These are phyloP conservation scores for Drosophila kikkawai DNA, from an alignment of 1,140 invertebrate species.

Conservation along the genomic window DNA sequence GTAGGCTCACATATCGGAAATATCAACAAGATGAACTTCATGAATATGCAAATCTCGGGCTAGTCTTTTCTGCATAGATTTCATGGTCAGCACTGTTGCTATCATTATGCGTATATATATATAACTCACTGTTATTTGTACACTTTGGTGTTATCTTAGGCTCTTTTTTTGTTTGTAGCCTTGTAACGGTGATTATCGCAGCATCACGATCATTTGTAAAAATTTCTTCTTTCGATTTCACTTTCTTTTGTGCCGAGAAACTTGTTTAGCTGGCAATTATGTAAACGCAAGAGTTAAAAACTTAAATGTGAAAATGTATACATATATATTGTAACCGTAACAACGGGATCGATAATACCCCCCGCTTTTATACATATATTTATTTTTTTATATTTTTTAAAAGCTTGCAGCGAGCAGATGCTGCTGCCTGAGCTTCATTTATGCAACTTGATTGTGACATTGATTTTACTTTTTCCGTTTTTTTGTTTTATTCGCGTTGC, in stretches of 20 bases:
- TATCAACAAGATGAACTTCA: slow-evolving; percentile 52
- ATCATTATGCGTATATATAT: slow-evolving; percentile 34
- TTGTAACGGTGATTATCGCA: slow-evolving; percentile 24
- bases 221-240: slow-evolving; percentile 74
- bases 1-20: slow-evolving; percentile 27
- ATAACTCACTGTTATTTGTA: slow-evolving; percentile 1
- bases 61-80: slow-evolving; percentile 46
- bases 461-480: slow-evolving; percentile 49
- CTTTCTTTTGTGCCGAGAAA: slow-evolving; percentile 64
- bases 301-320: slow-evolving; percentile 44
- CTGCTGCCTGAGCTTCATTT: slow-evolving; percentile 49
- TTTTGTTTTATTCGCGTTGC: slow-evolving; percentile 21
- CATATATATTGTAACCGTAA: slow-evolving; percentile 48
- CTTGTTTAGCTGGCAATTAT: slow-evolving; percentile 72
- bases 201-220: slow-evolving; percentile 31
- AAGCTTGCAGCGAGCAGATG: slow-evolving; percentile 5
- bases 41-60: slow-evolving; percentile 68
- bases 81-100: slow-evolving; percentile 68
- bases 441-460: slow-evolving; percentile 68
- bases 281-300: slow-evolving; percentile 47
- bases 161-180: slow-evolving; percentile 13
- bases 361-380: background rate
- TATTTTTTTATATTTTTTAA: slow-evolving; percentile 6
- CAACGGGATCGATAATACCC: slow-evolving; percentile 34
- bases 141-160: slow-evolving; percentile 11